Evolutionary conservation across 2,888 invertebrate genomes (phyloP).

Genomic region (Tetranychus piercei): DNA sequence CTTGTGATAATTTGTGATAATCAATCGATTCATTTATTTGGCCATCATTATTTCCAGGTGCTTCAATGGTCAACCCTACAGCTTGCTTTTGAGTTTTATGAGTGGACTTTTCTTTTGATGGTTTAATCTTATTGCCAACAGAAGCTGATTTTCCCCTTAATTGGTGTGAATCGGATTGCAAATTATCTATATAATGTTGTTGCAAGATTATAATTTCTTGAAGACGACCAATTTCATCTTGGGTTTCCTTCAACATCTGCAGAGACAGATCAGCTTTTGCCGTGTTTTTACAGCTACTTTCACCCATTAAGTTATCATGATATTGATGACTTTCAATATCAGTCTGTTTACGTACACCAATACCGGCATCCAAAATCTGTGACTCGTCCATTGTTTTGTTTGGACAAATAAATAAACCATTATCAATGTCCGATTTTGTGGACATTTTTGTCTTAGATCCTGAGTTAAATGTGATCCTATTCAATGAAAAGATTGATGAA

Average conservation of each 20-base stretch:
- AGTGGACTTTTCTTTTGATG: no score
- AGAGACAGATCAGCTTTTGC: background rate
- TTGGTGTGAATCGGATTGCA: background rate
- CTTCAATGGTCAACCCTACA: no score
- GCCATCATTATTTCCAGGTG: no score
- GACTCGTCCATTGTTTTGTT: no score
- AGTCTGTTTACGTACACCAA: background rate
- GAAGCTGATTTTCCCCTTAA: background rate
- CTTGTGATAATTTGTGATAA: background rate
- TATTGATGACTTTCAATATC: no score
- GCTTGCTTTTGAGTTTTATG: no score
- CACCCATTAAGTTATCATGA: background rate
- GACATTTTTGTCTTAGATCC: background rate
- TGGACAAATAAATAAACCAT: no score
- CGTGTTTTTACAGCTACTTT: background rate
- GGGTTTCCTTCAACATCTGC: conserved; percentile 24
- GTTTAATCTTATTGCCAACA: background rate
- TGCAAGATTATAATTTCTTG: conserved; percentile 18
- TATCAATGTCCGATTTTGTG: no score
- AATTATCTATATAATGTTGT: conserved; percentile 15
- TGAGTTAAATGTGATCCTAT: background rate
- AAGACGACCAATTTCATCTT: conserved; percentile 23
- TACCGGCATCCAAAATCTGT: background rate
- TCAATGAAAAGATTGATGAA: background rate
- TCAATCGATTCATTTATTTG: background rate